These are phyloP conservation scores for Lepilemur septentrionalis DNA, from an alignment of 2,797 vertebrate species.

Conservation along the genomic window DNA sequence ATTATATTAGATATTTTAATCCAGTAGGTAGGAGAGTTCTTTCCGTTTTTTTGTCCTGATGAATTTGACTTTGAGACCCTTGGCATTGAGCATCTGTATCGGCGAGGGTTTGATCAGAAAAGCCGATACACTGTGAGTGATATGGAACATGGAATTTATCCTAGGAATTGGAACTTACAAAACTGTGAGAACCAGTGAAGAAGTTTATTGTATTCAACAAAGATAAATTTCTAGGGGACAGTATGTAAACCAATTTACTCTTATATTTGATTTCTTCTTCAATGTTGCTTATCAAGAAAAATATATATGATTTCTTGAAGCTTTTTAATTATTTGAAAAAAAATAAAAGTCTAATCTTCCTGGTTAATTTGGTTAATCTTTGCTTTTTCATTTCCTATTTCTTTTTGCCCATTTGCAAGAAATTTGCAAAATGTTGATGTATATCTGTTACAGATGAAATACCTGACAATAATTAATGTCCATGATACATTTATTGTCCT, in stretches of 20 bases:
- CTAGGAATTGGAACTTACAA: background rate
- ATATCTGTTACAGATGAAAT: background rate
- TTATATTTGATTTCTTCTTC: slow-evolving; percentile 12
- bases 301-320: background rate
- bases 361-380: slow-evolving; percentile 29
- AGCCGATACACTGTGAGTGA: background rate
- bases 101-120: background rate
- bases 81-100: background rate
- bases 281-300: slow-evolving; percentile 29
- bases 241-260: background rate
- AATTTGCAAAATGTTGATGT: background rate
- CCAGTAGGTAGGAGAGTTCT: background rate
- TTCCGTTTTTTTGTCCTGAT: background rate
- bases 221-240: background rate
- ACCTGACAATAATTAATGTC: background rate
- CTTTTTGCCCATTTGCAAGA: slow-evolving; percentile 38
- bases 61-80: background rate
- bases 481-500: background rate
- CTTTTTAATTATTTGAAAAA: slow-evolving; percentile 38
- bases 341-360: background rate
- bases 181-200: background rate
- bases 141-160: background rate
- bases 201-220: background rate
- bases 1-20: slow-evolving; percentile 15
- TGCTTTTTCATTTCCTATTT: background rate